These are phyloP conservation scores for Potorous gilbertii DNA, from an alignment of 2,797 vertebrate species.

Conservation along the genomic window DNA sequence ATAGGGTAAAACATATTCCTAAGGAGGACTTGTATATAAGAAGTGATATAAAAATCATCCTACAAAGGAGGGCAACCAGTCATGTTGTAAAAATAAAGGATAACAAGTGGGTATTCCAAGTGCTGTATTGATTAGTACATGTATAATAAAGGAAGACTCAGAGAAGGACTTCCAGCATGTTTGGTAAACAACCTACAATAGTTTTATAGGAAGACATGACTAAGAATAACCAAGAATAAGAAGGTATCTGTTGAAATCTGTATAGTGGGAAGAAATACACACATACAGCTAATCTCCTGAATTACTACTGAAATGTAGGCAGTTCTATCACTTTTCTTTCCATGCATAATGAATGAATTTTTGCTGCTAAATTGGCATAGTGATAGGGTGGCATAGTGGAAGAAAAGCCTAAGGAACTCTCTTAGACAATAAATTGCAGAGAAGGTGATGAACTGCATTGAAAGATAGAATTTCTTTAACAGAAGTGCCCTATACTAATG, in stretches of 20 bases:
- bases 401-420: not conserved
- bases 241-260: not conserved
- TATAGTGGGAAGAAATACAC: not conserved
- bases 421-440: not conserved
- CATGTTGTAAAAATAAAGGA: not conserved
- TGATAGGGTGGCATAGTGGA: not conserved
- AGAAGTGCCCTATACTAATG: not conserved
- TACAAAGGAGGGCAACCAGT: not conserved
- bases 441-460: not conserved
- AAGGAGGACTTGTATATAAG: not conserved
- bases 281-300: not conserved
- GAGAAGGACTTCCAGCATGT: not conserved
- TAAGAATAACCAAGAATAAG: not conserved
- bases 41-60: not conserved
- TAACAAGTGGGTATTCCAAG: not conserved
- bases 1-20: not conserved
- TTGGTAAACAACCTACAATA: not conserved
- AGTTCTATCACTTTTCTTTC: not conserved
- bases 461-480: not conserved
- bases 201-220: not conserved
- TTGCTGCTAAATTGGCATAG: not conserved
- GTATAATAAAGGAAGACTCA: not conserved
- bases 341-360: not conserved
- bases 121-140: not conserved
- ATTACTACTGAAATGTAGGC: not conserved